These are phyloP conservation scores for Drosophila suboccidentalis DNA, from an alignment of 2,888 invertebrate genomes.

Conservation along the genomic window DNA sequence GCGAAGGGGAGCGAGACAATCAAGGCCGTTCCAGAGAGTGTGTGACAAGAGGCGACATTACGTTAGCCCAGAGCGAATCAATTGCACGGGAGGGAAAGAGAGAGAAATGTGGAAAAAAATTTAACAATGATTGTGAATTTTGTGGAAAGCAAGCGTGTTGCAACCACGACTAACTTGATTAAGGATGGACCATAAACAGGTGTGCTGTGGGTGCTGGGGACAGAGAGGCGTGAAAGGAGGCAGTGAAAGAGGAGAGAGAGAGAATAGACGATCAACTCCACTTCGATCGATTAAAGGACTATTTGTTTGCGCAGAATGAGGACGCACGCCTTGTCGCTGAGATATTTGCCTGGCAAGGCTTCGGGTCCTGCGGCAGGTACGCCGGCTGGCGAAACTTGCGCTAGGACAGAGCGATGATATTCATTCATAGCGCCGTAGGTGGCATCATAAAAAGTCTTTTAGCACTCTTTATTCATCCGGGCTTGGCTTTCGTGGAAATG, in stretches of 20 bases:
- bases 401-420: conserved; percentile 35
- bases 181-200: conserved; percentile 42
- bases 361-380: conserved; percentile 34
- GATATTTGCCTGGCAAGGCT: neutral
- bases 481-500: conserved; percentile 60
- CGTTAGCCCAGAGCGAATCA: conserved; percentile 69
- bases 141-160: conserved; percentile 51
- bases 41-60: conserved; percentile 51
- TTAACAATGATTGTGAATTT: conserved; percentile 36
- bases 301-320: conserved; percentile 22
- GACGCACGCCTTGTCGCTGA: conserved; percentile 23
- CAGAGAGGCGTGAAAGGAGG: conserved; percentile 1
- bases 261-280: neutral
- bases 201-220: conserved; percentile 33
- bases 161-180: conserved; percentile 59
- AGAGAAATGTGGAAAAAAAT: conserved; percentile 28
- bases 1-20: conserved; percentile 49
- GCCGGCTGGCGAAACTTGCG: conserved; percentile 25
- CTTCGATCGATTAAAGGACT: conserved; percentile 10
- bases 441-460: conserved; percentile 82
- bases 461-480: conserved; percentile 76
- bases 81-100: conserved; percentile 44
- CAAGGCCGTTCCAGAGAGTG: conserved; percentile 60
- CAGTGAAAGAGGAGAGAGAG: too few species aligned
- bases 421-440: conserved; percentile 78